Evolutionary conservation across 2,113 vertebrate species (phyloP).

Genomic region (Ibidorhyncha struthersii): DNA sequence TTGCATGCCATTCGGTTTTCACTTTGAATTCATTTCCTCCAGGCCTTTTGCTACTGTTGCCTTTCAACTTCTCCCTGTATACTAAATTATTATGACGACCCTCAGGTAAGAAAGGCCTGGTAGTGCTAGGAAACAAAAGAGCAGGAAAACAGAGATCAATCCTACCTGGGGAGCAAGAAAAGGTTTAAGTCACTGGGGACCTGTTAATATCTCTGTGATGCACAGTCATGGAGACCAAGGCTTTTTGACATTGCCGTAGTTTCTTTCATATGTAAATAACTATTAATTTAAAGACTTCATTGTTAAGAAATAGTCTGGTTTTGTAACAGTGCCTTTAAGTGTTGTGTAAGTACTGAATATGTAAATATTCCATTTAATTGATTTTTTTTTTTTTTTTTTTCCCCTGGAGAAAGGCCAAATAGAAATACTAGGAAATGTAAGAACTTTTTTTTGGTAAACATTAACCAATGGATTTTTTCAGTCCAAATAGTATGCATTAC

Average conservation of each 20-base stretch:
- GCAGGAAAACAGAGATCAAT: neutral
- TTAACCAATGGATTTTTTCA: neutral
- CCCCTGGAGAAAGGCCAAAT: neutral
- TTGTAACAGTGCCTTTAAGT: neutral
- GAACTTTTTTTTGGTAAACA: neutral
- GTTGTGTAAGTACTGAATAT: neutral
- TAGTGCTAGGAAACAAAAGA: neutral
- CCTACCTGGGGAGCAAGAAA: neutral
- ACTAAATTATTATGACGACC: neutral
- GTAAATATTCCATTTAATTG: neutral
- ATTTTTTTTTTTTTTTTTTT: too few relatives aligned
- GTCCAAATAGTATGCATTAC: neutral
- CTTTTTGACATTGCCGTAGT: neutral
- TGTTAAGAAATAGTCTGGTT: neutral
- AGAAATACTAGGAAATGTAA: neutral
- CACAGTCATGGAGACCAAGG: rapidly evolving
- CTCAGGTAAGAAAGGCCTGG: neutral
- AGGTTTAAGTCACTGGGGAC: neutral
- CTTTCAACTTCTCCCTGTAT: neutral
- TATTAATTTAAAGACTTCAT: neutral
- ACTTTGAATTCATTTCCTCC: neutral
- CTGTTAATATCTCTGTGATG: neutral
- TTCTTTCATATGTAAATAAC: neutral
- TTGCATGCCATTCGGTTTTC: neutral
- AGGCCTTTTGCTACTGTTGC: neutral